Evolutionary conservation across 2,797 vertebrate species (phyloP), one percentile per base, ranked within the genome.

Genomic region (Pseudotriccus pelzelni): DNA sequence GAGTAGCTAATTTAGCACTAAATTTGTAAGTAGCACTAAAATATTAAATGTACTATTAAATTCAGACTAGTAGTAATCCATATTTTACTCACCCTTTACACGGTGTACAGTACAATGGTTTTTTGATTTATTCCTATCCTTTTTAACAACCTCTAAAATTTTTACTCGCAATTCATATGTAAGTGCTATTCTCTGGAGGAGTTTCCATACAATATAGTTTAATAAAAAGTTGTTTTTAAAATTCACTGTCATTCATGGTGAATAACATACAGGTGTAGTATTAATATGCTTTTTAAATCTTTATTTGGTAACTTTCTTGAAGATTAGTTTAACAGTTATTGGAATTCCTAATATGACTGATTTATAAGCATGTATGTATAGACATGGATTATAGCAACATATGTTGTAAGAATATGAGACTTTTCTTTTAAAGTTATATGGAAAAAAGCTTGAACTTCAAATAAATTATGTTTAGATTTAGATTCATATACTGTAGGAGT

Each of bases 191-290:
- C 32, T 74, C 43, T 81, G 14, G 68, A 81, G n/a, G 11, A 81
- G 16, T 41, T 82, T 13, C 7, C 0, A 10, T 44, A 49, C 2
- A 15, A 79, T 78, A 69, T 62, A 56, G 30, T 87, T 94, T 47
- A 50, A 25, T 25, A 39, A 6, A 28, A 85, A 32, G 2, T 39
- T 72, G 10, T 60, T 80, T 68, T 58, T 41, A 34, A 66, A 91
- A 64, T 11, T 8, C 2, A 41, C 2, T 3, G n/a, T 74, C 59
- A 32, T 2, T 44, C 3, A 0, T 23, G 22, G 2, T 16, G 9
- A 67, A 27, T 44, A 73, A 28, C 13, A 22, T 36, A 22, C 4
- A 62, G 2, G 3, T 62, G 28, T 39, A 44, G 3, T 18, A 86
- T 39, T 72, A 32, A 44, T 47, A 47, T 19, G 6, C 2, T 73